Evolutionary conservation across 2,113 vertebrate species (phyloP), one percentile per base, ranked within the genome.

Genomic region (Myrmecobius fasciatus): DNA sequence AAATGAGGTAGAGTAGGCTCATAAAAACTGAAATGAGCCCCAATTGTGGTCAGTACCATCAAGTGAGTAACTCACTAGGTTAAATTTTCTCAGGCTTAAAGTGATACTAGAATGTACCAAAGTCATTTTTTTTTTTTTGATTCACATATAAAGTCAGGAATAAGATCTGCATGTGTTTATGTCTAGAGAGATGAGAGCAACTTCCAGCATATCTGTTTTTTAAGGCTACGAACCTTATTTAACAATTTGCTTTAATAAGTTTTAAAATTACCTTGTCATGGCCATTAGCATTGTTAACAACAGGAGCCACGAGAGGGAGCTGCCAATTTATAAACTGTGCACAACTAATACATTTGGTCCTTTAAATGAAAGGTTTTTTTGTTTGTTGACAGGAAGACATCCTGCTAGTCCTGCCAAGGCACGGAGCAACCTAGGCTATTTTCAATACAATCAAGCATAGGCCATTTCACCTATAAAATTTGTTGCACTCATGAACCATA

Each of bases 1-100:
- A 97, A 98, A 98, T 98, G 98, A 98, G 98, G 98, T 98, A 98
- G 98, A 95, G 96, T 14, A 94, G 97, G 97, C 96, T 53, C 52
- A 90, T 95, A 93, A n/a, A 94, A 93, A 94, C 54, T 17, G 94
- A 56, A 93, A 91, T 96, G 97, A 94, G 0, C 26, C 96, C 9
- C 3, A 94, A 92, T 51, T 97, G 89, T 0, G 46, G 91, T 95
- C 89, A 90, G 91, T 31, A 51, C 93, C 92, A 90, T 49, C 90
- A 54, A 0, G 26, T 94, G 95, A 92, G 91, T 52, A 96, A 94
- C 92, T 56, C 91, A 52, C 94, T 93, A 95, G 92, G 52, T 96
- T 94, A 94, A 96, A 43, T 46, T 83, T 2, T 1, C 93, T 91
- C 43, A 3, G 3, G 89, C 91, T 89, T 53, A 91, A 89, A 88